phyloP scores from a whole-genome alignment of 2,888 invertebrate genomes.

The Drosophila antonietae region DNA sequence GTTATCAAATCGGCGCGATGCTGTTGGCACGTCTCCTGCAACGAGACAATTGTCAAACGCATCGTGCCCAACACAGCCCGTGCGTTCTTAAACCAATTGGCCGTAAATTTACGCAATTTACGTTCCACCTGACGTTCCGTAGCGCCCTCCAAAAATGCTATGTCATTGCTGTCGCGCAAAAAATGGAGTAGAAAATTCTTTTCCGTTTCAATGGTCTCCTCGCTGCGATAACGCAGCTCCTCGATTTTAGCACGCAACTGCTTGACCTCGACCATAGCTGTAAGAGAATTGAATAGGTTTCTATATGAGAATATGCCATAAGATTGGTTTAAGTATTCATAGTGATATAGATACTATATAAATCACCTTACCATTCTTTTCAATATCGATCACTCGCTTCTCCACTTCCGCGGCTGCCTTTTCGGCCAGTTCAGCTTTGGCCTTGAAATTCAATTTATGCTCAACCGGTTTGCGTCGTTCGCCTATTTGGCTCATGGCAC shows the following conservation, averaged over 20 bases:
- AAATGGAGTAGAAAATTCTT: conserved; percentile 84
- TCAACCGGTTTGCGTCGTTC: conserved; percentile 62
- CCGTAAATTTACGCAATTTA: conserved; percentile 85
- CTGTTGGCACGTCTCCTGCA: conserved; percentile 85
- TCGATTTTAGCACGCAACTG: conserved; percentile 85
- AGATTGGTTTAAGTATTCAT: neutral
- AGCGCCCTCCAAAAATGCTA: conserved; percentile 70
- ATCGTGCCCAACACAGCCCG: conserved; percentile 85
- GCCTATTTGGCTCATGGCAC: conserved; percentile 3
- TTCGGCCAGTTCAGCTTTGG: conserved; percentile 82
- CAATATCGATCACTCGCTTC: conserved; percentile 66
- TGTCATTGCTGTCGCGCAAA: conserved; percentile 69
- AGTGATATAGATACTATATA: neutral
- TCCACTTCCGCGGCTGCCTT: conserved; percentile 78
- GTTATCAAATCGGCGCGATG: conserved; percentile 79
- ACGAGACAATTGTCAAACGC: conserved; percentile 85
- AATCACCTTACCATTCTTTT: conserved; percentile 57
- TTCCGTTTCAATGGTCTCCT: conserved; percentile 85
- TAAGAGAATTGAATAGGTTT: neutral
- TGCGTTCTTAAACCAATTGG: conserved; percentile 86
- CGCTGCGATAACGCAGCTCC: conserved; percentile 85
- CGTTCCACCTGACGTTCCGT: conserved; percentile 81
- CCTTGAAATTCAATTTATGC: conserved; percentile 76
- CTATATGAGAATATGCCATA: neutral
- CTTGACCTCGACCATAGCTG: conserved; percentile 77